phyloP scores from a whole-genome alignment of 2,888 invertebrate genomes.

The Acronicta alni region DNA sequence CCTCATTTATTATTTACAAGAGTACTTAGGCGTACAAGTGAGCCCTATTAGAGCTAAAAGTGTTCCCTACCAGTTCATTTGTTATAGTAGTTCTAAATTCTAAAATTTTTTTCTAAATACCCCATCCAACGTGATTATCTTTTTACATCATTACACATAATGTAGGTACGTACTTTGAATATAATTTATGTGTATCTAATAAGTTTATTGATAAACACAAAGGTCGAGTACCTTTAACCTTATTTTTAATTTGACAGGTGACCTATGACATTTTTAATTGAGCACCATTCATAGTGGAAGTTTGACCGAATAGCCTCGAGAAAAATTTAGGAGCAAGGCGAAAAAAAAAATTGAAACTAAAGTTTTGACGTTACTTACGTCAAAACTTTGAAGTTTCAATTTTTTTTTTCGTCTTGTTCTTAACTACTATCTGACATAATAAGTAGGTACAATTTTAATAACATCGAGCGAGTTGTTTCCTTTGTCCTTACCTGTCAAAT shows the following conservation, averaged over 20 bases:
- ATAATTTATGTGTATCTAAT: slow-evolving; percentile 2
- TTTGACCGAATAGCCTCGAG: no score
- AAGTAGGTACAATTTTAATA: slow-evolving; percentile 6
- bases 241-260: slow-evolving; percentile 17
- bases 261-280: slow-evolving; percentile 30
- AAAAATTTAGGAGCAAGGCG: no score
- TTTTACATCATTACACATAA: no score
- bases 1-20: not conserved
- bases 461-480: slow-evolving; percentile 11
- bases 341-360: no score
- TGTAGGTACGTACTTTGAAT: not conserved
- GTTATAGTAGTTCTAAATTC: no score
- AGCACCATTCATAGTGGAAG: not conserved
- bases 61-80: no score
- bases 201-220: slow-evolving; percentile 11
- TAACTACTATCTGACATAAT: slow-evolving; percentile 1
- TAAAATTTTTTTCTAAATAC: no score
- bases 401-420: no score
- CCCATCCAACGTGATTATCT: no score
- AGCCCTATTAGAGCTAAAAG: no score
- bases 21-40: not conserved
- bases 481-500: slow-evolving; percentile 51
- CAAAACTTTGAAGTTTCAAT: no score
- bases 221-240: slow-evolving; percentile 46
- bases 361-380: no score